These are phyloP conservation scores for Solenodon paradoxus DNA, from an alignment of 2,113 vertebrate genomes.

Conservation along the genomic window DNA sequence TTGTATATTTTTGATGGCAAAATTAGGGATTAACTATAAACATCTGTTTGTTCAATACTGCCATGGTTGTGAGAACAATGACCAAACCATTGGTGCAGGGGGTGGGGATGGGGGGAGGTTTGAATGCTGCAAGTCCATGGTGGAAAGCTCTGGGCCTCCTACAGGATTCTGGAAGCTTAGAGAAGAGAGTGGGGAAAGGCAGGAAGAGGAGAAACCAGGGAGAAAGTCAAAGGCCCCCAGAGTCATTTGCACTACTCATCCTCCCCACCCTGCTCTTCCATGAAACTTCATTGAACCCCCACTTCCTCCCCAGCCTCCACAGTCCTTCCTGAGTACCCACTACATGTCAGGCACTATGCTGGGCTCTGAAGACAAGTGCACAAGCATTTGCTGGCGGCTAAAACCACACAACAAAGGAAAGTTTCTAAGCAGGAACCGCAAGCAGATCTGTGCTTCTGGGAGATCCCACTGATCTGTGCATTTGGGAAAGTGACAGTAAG, in stretches of 20 bases:
- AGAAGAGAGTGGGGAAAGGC: not conserved
- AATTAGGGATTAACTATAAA: slow-evolving; percentile 79
- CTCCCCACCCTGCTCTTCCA: too few relatives aligned
- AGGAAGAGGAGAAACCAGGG: not conserved
- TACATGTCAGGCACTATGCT: rapidly evolving
- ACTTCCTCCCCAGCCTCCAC: too few relatives aligned
- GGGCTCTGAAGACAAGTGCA: not conserved
- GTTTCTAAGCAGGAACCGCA: not conserved
- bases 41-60: slow-evolving; percentile 73
- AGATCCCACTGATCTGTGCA: not conserved
- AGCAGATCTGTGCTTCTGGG: too few relatives aligned
- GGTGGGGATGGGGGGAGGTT: not conserved
- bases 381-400: too few relatives aligned
- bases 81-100: slow-evolving; percentile 24
- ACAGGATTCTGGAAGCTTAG: not conserved
- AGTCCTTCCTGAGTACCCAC: not conserved
- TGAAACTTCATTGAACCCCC: not conserved
- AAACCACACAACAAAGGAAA: not conserved
- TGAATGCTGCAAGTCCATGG: not conserved
- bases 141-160: not conserved
- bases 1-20: slow-evolving; percentile 73
- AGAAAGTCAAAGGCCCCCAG: not conserved
- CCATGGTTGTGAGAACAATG: slow-evolving; percentile 63
- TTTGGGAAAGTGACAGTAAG: not conserved
- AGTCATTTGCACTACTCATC: too few relatives aligned